Conservation (phyloP, 2,888 invertebrate species). For the Amphipoea lucens region DNA sequence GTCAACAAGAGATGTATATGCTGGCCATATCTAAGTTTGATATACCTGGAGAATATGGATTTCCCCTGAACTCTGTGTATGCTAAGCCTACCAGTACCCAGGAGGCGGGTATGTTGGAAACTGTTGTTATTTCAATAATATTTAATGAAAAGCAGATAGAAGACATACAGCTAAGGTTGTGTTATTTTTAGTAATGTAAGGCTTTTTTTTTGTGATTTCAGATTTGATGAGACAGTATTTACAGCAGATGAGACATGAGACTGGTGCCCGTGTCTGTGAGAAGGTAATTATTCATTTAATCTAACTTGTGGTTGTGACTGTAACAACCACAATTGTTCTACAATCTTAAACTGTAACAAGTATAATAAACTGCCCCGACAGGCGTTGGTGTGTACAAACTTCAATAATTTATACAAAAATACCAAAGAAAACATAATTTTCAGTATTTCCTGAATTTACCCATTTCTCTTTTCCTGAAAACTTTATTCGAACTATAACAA, state of each 20-base stretch:
- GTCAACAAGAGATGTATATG: slow-evolving; percentile 98
- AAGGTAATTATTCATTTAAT: slow-evolving; percentile 88
- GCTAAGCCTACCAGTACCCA: slow-evolving; percentile 94
- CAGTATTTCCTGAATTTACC: not conserved
- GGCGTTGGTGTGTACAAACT: not conserved
- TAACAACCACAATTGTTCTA: not conserved
- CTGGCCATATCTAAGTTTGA: slow-evolving; percentile 98
- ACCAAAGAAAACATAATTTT: not conserved
- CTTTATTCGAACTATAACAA: not conserved
- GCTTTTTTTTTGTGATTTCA: slow-evolving; percentile 79
- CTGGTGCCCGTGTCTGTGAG: slow-evolving; percentile 97
- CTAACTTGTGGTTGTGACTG: not conserved
- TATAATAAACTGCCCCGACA: not conserved
- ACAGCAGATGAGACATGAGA: slow-evolving; percentile 98
- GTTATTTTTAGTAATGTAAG: not conserved
- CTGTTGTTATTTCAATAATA: not conserved
- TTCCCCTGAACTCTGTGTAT: slow-evolving; percentile 98
- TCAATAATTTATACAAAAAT: not conserved
- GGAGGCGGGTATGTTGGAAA: slow-evolving; percentile 93
- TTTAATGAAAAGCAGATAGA: not conserved
- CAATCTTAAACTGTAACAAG: not conserved
- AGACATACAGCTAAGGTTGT: too few species aligned
- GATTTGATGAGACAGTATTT: slow-evolving; percentile 98
- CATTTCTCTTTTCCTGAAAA: not conserved
- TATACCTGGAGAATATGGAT: slow-evolving; percentile 98